Evolutionary conservation across 1,140 invertebrate genomes (phyloP).

Genomic region (Drosophila kanapiae): DNA sequence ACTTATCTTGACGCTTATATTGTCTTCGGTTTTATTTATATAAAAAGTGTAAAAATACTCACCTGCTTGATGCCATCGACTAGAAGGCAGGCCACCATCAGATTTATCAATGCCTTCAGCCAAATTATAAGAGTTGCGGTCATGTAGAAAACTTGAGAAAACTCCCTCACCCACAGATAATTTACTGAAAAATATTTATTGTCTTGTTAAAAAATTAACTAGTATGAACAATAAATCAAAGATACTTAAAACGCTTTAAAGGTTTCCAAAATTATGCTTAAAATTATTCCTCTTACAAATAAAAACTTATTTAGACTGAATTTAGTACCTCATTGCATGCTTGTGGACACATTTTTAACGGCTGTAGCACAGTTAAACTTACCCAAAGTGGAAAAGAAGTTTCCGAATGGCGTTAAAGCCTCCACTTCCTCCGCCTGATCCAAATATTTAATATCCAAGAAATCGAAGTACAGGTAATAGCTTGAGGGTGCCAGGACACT

Average conservation of each 20-base stretch:
- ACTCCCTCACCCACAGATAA: conserved; percentile 77
- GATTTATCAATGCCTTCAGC: conserved; percentile 80
- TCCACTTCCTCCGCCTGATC: conserved; percentile 65
- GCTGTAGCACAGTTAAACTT: not conserved
- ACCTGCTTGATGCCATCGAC: conserved; percentile 84
- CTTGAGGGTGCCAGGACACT: conserved; percentile 62
- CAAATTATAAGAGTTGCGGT: conserved; percentile 76
- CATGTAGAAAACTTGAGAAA: conserved; percentile 81
- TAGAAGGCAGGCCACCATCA: conserved; percentile 74
- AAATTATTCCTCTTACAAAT: too few species aligned
- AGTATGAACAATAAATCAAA: too few species aligned
- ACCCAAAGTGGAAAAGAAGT: conserved; percentile 70
- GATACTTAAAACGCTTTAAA: too few species aligned
- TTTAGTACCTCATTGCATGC: too few species aligned
- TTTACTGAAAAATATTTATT: conserved; percentile 52
- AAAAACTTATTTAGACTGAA: too few species aligned
- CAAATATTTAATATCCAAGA: conserved; percentile 69
- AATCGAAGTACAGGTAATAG: conserved; percentile 74
- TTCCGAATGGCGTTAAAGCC: conserved; percentile 65
- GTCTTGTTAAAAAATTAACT: too few species aligned
- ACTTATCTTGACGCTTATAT: too few species aligned
- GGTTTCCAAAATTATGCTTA: too few species aligned
- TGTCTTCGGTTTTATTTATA: too few species aligned
- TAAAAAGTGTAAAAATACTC: not conserved
- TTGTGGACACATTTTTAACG: too few species aligned